Conservation (phyloP, 2,888 invertebrate genomes). For the Microctonus aethiopoides region DNA sequence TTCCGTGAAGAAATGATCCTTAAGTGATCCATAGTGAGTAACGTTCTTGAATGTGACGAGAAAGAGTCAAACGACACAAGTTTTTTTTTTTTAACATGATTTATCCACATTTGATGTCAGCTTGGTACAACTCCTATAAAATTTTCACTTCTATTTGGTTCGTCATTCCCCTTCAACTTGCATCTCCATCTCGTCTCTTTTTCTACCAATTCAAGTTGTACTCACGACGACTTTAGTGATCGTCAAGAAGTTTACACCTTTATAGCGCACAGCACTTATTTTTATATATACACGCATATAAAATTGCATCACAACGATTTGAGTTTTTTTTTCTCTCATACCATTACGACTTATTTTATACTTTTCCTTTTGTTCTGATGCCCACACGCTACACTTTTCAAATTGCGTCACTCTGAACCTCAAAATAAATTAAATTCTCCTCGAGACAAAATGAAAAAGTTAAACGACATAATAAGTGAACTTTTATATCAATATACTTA, state of each 20-base stretch:
- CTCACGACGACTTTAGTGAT: conserved; percentile 26
- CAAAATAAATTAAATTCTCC: no score
- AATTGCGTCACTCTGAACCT: no score
- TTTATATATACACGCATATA: conserved; percentile 9
- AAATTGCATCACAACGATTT: not conserved
- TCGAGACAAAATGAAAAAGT: no score
- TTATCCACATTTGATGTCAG: conserved; percentile 9
- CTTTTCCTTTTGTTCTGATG: not conserved
- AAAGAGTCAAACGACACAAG: not conserved
- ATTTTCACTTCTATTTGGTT: conserved; percentile 7
- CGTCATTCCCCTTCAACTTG: conserved; percentile 5
- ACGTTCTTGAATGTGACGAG: conserved; percentile 11
- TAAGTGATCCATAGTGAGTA: conserved; percentile 9
- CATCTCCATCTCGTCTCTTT: not conserved
- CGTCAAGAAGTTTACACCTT: conserved; percentile 25
- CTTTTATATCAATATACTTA: not conserved
- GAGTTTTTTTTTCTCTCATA: conserved; percentile 35
- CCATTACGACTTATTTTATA: conserved; percentile 38
- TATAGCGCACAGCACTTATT: not conserved
- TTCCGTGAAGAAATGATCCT: not conserved
- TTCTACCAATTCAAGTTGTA: conserved; percentile 10
- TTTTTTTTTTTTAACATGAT: not conserved
- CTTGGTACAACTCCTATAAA: conserved; percentile 29
- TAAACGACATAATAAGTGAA: not conserved
- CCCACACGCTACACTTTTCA: not conserved